These are phyloP conservation scores for Gastrophryne carolinensis DNA, from an alignment of 2,797 vertebrate species.

Conservation along the genomic window DNA sequence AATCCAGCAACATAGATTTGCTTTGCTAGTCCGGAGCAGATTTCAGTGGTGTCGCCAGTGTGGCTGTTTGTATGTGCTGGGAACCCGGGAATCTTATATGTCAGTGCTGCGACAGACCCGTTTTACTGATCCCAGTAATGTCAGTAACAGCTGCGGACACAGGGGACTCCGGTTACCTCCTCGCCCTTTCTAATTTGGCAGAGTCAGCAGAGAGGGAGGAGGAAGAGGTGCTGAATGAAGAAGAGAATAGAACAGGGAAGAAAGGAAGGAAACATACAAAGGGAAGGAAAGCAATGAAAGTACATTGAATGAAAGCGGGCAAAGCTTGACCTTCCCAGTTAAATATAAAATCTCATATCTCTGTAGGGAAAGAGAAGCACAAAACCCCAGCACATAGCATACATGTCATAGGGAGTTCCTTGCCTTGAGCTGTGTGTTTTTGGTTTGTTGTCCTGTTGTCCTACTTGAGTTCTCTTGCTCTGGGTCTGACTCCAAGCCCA, in stretches of 20 bases:
- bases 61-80: not conserved
- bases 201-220: conserved; percentile 49
- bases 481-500: no score
- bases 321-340: no score
- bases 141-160: conserved; percentile 51
- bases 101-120: conserved; percentile 42
- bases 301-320: not conserved
- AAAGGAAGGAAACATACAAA: not conserved
- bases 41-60: conserved; percentile 4
- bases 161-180: conserved; percentile 47
- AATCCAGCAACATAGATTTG: not conserved
- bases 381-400: no score
- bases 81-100: conserved; percentile 41
- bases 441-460: no score
- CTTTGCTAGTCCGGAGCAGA: not conserved
- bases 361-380: no score
- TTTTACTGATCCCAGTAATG: conserved; percentile 49
- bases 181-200: conserved; percentile 55
- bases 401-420: no score
- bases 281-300: not conserved
- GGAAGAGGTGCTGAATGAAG: conserved; percentile 19
- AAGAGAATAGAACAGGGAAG: not conserved
- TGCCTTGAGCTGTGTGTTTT: no score
- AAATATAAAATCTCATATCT: no score
- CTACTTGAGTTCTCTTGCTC: no score